phyloP scores from a whole-genome alignment of 1,140 invertebrate genomes.

The Brachystomella parvula region DNA sequence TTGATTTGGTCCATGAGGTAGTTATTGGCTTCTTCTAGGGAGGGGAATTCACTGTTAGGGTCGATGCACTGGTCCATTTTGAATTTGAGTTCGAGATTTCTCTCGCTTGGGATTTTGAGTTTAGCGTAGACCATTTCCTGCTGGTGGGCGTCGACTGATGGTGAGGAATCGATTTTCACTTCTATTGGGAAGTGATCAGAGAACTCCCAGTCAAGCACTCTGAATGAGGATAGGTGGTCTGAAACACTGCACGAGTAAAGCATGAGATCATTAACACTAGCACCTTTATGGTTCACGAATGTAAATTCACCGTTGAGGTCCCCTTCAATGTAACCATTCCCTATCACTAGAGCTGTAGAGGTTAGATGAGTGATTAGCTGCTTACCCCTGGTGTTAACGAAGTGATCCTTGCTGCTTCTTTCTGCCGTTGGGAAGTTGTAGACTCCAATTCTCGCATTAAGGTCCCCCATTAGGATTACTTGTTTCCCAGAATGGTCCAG shows the following conservation, averaged over 20 bases:
- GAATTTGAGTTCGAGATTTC: too few species aligned
- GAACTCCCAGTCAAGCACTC: neutral
- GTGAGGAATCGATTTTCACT: neutral
- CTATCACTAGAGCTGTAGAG: neutral
- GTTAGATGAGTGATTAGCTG: neutral
- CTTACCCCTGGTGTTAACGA: neutral
- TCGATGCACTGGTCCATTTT: too few species aligned
- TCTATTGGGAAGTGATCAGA: neutral
- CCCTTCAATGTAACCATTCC: neutral
- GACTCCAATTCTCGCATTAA: neutral
- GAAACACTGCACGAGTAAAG: neutral
- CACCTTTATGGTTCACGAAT: neutral
- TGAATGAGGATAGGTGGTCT: neutral
- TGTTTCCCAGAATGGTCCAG: neutral
- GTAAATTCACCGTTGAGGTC: neutral
- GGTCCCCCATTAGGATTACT: neutral
- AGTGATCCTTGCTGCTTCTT: neutral
- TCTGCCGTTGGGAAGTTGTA: neutral
- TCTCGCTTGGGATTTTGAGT: too few species aligned
- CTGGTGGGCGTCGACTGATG: too few species aligned
- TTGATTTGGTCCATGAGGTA: too few species aligned
- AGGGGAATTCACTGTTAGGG: too few species aligned
- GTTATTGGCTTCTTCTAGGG: too few species aligned
- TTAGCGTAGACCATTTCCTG: neutral
- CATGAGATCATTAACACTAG: too few species aligned